phyloP scores from a whole-genome alignment of 2,888 invertebrate genomes.

The Orthosia gothica region DNA sequence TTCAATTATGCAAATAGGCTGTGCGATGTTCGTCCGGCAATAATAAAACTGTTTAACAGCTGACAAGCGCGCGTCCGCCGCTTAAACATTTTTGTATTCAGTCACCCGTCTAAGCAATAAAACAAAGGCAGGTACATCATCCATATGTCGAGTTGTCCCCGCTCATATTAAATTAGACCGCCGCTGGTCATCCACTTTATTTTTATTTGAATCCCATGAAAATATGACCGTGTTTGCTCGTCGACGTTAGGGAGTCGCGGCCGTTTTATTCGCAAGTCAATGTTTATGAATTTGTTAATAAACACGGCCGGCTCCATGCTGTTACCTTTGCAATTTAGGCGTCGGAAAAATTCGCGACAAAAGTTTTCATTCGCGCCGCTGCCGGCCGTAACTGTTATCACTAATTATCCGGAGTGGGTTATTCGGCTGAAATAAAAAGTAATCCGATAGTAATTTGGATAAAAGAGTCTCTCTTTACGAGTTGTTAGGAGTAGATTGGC shows the following conservation, averaged over 20 bases:
- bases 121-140: slow-evolving; percentile 86
- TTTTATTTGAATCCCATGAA: slow-evolving; percentile 91
- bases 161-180: slow-evolving; percentile 90
- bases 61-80: slow-evolving; percentile 84
- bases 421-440: slow-evolving; percentile 83
- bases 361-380: slow-evolving; percentile 74
- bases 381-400: slow-evolving; percentile 76
- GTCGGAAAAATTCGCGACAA: slow-evolving; percentile 73
- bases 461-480: slow-evolving; percentile 84
- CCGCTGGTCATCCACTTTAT: slow-evolving; percentile 88
- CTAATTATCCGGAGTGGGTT: slow-evolving; percentile 85
- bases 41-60: slow-evolving; percentile 91
- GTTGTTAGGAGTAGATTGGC: slow-evolving; percentile 80
- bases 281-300: slow-evolving; percentile 91
- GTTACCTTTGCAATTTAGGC: slow-evolving; percentile 84
- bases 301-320: slow-evolving; percentile 79
- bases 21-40: slow-evolving; percentile 88
- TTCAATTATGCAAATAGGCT: slow-evolving; percentile 92
- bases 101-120: slow-evolving; percentile 86
- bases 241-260: slow-evolving; percentile 81
- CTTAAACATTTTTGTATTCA: slow-evolving; percentile 86
- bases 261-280: slow-evolving; percentile 87
- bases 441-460: slow-evolving; percentile 86
- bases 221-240: slow-evolving; percentile 88
- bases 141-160: slow-evolving; percentile 86